Percentiles rank a stretch among this genome's conserved stretches.
Conservation (phyloP, 2,113 vertebrate species). For the Heterocephalus glaber region DNA sequence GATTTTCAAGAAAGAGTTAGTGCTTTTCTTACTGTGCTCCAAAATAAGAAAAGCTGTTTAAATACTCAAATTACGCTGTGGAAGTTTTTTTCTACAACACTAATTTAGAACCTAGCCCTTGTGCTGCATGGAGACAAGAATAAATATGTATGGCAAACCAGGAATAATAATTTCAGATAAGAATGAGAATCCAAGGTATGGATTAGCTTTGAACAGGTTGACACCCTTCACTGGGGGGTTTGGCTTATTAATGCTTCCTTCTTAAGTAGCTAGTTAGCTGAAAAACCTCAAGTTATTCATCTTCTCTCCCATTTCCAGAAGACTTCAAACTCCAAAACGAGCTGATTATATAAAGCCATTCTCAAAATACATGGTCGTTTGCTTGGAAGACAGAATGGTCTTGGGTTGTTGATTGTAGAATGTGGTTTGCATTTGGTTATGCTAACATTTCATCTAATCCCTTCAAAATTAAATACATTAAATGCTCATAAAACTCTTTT, state of each 20-base stretch:
- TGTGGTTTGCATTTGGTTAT: slow-evolving; percentile 66
- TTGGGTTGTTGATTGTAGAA: slow-evolving; percentile 56
- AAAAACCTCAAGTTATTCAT: slow-evolving; percentile 76
- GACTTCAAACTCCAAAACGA: slow-evolving; percentile 73
- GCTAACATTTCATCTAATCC: slow-evolving; percentile 79
- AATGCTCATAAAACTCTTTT: slow-evolving; percentile 80
- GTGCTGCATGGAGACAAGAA: not conserved
- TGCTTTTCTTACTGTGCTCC: not conserved
- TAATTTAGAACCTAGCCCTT: not conserved
- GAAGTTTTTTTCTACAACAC: not conserved
- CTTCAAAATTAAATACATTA: slow-evolving; percentile 85
- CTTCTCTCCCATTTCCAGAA: not conserved
- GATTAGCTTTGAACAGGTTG: slow-evolving; percentile 62
- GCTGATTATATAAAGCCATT: slow-evolving; percentile 63
- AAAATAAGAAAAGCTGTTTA: slow-evolving; percentile 57
- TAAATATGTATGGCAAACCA: slow-evolving; percentile 60
- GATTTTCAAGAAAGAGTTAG: not conserved
- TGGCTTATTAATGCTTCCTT: slow-evolving; percentile 65
- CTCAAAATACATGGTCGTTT: slow-evolving; percentile 62
- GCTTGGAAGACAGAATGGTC: slow-evolving; percentile 70
- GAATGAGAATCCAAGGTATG: slow-evolving; percentile 48
- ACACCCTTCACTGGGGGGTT: slow-evolving; percentile 77
- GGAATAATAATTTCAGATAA: slow-evolving; percentile 39
- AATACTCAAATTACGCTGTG: slow-evolving; percentile 27
- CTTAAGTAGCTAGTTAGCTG: slow-evolving; percentile 74